Conservation (phyloP, 2,113 vertebrate species). For the Sus scrofa region DNA sequence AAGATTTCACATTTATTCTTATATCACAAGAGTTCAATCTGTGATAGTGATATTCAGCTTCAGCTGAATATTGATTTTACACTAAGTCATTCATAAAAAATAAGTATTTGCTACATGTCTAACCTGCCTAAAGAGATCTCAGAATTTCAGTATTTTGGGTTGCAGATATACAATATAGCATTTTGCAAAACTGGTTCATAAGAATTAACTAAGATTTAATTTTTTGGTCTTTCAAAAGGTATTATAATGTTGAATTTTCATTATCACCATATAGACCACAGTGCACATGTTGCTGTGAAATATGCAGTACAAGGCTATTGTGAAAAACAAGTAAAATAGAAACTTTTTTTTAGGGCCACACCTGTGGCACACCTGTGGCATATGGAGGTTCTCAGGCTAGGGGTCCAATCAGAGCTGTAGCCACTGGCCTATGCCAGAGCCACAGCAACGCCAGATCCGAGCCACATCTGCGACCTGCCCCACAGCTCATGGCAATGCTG, state of each 20-base stretch:
- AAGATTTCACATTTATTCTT: neutral
- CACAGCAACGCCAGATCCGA: too few species aligned
- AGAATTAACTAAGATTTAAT: neutral
- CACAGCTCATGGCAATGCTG: too few species aligned
- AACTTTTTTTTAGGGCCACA: too few species aligned
- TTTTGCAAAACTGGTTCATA: neutral
- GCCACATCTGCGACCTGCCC: too few species aligned
- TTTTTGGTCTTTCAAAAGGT: neutral
- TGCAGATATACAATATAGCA: neutral
- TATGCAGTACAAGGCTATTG: neutral
- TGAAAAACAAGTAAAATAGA: neutral
- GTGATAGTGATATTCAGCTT: neutral
- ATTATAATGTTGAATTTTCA: neutral
- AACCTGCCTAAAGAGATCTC: neutral
- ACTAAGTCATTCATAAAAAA: neutral
- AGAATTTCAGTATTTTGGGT: neutral
- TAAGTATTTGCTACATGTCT: neutral
- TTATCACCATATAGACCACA: neutral
- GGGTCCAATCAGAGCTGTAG: too few species aligned
- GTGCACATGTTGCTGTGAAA: neutral
- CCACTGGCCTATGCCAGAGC: too few species aligned
- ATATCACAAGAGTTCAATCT: neutral
- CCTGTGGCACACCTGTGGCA: too few species aligned
- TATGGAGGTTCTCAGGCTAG: too few species aligned
- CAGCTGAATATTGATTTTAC: neutral